Base-by-base conservation (phyloP, 92 coral and sea anemone genomes). In the Anthopleura xanthogrammica region DNA sequence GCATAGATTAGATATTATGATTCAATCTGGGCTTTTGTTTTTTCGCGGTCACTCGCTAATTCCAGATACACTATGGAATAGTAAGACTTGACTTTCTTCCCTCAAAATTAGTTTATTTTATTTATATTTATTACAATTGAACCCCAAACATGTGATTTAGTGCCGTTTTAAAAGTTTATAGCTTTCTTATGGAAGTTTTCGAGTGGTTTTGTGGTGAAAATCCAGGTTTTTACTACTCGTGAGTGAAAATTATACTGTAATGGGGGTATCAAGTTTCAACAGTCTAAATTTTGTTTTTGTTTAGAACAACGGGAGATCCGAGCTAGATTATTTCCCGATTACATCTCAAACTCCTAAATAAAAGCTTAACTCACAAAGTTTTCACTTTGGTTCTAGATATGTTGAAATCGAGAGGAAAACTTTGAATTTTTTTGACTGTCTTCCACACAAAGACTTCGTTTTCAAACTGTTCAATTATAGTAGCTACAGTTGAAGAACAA, bases 41-140 rank as follows among this genome's bases (percentile, higher is more conserved):
- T 24, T 62, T 68, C 74, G 74, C 74, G 74, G 74, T 68, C 42
- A 68, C 74, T 68, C 42, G 74, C 40, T 68, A 68, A 68, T 68
- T 68, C 74, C 74, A 23, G 17, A 29, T 68, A 68, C 74, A 68
- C 74, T 68, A 23, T 68, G 74, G 16, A 29, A 68, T 2, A 29
- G 17, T 68, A 65, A 48, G 52, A 46, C 36, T 64, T 20, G 72
- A 64, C 74, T 68, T 68, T 68, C 74, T 68, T 23, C 14, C 42
- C n/a, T 48, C 4, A 76, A 71, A 76, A 22, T 55, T 75, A 81
- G 52, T 68, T 70, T 81, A 76, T 81, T 81, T 81, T 68, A 60
- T 81, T 76, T 60, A 41, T 80, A 62, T 8, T 16, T 65, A 36
- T 52, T 79, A 22, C 42, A 80, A 60, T 16, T 16, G 36, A 62